Base-by-base conservation (phyloP, 2,797 vertebrate species). In the Varecia variegata region DNA sequence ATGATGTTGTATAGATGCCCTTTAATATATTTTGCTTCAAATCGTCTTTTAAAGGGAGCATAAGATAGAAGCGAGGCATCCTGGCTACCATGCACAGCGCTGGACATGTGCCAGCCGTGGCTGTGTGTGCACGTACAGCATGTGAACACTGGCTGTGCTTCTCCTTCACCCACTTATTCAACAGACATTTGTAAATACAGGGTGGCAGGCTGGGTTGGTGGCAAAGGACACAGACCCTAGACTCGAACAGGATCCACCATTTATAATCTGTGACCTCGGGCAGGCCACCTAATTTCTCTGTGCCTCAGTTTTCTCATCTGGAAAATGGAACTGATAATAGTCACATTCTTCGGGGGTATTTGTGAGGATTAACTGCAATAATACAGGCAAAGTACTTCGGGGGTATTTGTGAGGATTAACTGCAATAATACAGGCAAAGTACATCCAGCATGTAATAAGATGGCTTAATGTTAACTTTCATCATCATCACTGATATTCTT, bases 251-350 rank as follows among this genome's bases (percentile, higher is more conserved):
- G 13, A 35, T 87, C 56, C 6, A 38, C 20, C 30, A n/a, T 32
- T 68, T 70, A 15, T 9, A 67, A 67, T 30, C 65, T 93, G 56
- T 54, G 56, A 80, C 50, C 30, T 68, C 25, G 56, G 79, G 35
- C 14, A 83, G 9, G 43, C 73, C 71, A 45, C 60, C 56, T 68
- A 40, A 60, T 71, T 89, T 89, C 81, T 89, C n/a, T 38, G 32
- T 77, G 82, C 23, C 90, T 85, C 30, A 9, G 56, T 86, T 58
- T 93, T 30, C 83, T 88, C 15, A 56, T 71, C 45, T 88, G 58
- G 67, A 93, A 95, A 95, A 71, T 80, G 50, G 65, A 62, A 73
- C 17, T 87, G 35, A 87, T 79, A 93, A 58, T 27, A 56, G n/a
- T 82, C n/a, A 79, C 60, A 65, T 80, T 70, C 65, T 43, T 83